Percentiles rank a stretch among this genome's conserved stretches.
phyloP scores from a whole-genome alignment of 2,888 invertebrate genomes.

The Xestia ashworthii region DNA sequence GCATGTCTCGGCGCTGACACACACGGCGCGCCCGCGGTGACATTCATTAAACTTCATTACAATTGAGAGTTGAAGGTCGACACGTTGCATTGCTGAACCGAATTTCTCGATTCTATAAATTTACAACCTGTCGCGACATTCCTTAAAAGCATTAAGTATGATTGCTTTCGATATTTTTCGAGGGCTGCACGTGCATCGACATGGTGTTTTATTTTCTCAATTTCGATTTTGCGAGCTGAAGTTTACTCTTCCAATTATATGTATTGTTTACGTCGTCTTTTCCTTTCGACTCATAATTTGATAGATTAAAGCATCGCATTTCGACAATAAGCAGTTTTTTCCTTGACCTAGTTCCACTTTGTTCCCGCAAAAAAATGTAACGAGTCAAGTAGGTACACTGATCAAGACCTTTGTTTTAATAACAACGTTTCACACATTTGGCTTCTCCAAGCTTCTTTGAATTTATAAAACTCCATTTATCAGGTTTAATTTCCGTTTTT shows the following conservation, averaged over 20 bases:
- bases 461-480: not conserved
- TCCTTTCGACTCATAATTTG: not conserved
- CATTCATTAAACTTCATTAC: slow-evolving; percentile 30
- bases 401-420: not conserved
- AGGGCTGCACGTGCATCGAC: not conserved
- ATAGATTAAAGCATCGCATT: not conserved
- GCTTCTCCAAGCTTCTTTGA: not conserved
- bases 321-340: not conserved
- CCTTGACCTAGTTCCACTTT: not conserved
- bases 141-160: slow-evolving; percentile 11
- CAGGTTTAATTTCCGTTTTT: not conserved
- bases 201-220: slow-evolving; percentile 14
- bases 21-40: slow-evolving; percentile 25
- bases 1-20: slow-evolving; percentile 51
- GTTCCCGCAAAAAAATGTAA: not conserved
- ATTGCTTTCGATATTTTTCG: slow-evolving; percentile 8
- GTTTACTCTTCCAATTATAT: not conserved
- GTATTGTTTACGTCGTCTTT: not conserved
- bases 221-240: not conserved
- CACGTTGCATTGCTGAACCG: slow-evolving; percentile 28
- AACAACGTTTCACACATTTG: not conserved
- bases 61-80: slow-evolving; percentile 63
- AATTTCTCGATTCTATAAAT: slow-evolving; percentile 16
- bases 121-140: slow-evolving; percentile 32
- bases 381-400: not conserved